Evolutionary conservation across 2,113 vertebrate species (phyloP), one percentile per base, ranked within the genome.

Genomic region (Antechinus flavipes): DNA sequence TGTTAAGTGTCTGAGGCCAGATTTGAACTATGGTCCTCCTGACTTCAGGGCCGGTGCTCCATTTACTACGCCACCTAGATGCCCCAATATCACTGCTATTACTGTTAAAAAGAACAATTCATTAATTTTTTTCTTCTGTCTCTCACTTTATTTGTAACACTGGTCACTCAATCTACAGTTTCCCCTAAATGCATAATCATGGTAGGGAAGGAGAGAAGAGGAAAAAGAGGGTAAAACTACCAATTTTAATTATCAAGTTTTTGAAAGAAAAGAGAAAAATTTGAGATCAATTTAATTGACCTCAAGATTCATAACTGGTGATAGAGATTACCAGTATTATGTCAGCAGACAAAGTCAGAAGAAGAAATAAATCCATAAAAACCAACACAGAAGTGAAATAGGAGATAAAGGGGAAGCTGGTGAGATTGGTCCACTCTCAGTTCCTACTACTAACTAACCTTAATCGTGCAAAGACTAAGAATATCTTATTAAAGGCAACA

Each of bases 351-450:
- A 89, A 55, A 90, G 90, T 90, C 16, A 26, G 47, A 24, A 90
- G 90, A 50, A 30, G 90, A 50, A 90, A 47, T 30, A 10, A 90
- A 52, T 52, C 25, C 47, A 49, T 12, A 30, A 30, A 95, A 46
- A 19, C 30, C 68, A 92, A 94, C 4, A 52, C 0, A 90, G 27
- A 55, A 30, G 49, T 54, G 89, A 92, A 95, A 52, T 61, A 46
- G 92, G 56, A 95, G 90, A 16, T 49, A 56, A 91, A 11, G 2
- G 61, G n/a, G 91, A 94, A 92, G 93, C 49, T 91, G 49, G 68
- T 90, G 76, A 95, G 54, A 56, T 91, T 89, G 49, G 84, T 93
- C n/a, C 91, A 54, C 55, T 94, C 47, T 90, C 19, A 10, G 23
- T 84, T 94, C 90, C 49, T 90, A 90, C 90, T 26, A 92, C 35